phyloP scores from a whole-genome alignment of 1,140 invertebrate genomes.

The Melipona quadrifasciata region DNA sequence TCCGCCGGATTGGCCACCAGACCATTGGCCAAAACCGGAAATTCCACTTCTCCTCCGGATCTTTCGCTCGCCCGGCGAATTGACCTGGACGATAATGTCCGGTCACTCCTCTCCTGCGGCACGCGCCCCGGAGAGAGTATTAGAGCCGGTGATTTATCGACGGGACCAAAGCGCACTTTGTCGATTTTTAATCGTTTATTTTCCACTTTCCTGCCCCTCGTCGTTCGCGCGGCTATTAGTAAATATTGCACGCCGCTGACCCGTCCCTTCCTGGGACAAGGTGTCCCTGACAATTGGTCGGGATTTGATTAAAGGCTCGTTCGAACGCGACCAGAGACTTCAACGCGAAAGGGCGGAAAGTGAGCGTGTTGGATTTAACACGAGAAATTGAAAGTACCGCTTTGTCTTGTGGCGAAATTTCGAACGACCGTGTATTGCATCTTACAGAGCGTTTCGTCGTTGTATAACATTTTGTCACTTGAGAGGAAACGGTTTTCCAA shows the following conservation, averaged over 20 bases:
- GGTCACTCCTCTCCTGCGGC: constrained; percentile 78
- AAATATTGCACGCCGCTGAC: constrained; percentile 16
- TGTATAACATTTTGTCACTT: too few relatives aligned
- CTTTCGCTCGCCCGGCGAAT: constrained; percentile 26
- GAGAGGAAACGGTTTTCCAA: too few relatives aligned
- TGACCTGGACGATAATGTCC: constrained; percentile 74
- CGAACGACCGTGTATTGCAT: too few relatives aligned
- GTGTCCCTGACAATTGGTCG: background rate
- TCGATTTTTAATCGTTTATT: constrained; percentile 68
- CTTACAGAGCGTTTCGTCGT: too few relatives aligned
- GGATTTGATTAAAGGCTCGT: constrained; percentile 27
- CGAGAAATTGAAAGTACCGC: too few relatives aligned
- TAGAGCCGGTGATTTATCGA: constrained; percentile 73
- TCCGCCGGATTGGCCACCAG: constrained; percentile 57
- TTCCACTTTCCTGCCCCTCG: constrained; percentile 44
- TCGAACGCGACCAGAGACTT: background rate
- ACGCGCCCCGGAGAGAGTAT: constrained; percentile 70
- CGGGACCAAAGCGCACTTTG: constrained; percentile 28
- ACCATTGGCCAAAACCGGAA: constrained; percentile 69
- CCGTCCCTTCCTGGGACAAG: background rate
- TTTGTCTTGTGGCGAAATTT: too few relatives aligned
- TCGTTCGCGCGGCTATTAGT: constrained; percentile 45
- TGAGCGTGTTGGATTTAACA: too few relatives aligned
- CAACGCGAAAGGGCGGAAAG: too few relatives aligned
- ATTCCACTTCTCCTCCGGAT: constrained; percentile 47